Base-by-base conservation (phyloP, 2,113 vertebrate genomes). In the Asarcornis scutulata region DNA sequence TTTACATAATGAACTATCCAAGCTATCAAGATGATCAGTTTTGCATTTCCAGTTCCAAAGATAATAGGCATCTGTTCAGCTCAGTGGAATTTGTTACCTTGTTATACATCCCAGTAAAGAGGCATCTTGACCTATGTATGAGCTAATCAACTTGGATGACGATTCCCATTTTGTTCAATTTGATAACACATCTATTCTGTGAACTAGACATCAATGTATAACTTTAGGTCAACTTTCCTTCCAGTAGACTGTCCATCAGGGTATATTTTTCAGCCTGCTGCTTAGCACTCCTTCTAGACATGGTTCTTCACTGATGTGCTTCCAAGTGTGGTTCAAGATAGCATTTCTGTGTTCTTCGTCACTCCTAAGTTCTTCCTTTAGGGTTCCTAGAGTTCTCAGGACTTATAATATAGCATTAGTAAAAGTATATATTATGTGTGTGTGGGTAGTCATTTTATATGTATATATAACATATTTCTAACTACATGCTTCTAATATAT, bases 71-170 rank as follows among this genome's bases (percentile, higher is more conserved):
- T 9, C 31, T n/a, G 36, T 58, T 21, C 34, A 64, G 7, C 22
- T 58, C 32, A 36, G 11, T 36, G n/a, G 9, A 31, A 4, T 58
- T 40, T 72, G 32, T 59, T 31, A 42, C 22, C 6, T 17, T 71
- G 22, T 71, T 52, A 66, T 13, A n/a, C 27, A 59, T 12, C 16
- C 23, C 14, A 25, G 1, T 10, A 8, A 50, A n/a, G 64, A 59
- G 16, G 12, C 32, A 66, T 27, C 32, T 44, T 66, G 58, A 58
- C 34, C 34, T 58, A 26, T 48, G n/a, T 29, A n/a, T 44, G 69
- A 63, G 14, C n/a, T 63, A 11, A 11, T 50, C 62, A 69, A 5
- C 58, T 58, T 0, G 0, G 17, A 38, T 44, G 22, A 17, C 44
- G n/a, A 68, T 75, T 87, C 62, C 13, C n/a, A 7, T 69, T 72